Evolutionary conservation across 2,888 invertebrate genomes (phyloP).

Genomic region (Linnaemya tessellans): DNA sequence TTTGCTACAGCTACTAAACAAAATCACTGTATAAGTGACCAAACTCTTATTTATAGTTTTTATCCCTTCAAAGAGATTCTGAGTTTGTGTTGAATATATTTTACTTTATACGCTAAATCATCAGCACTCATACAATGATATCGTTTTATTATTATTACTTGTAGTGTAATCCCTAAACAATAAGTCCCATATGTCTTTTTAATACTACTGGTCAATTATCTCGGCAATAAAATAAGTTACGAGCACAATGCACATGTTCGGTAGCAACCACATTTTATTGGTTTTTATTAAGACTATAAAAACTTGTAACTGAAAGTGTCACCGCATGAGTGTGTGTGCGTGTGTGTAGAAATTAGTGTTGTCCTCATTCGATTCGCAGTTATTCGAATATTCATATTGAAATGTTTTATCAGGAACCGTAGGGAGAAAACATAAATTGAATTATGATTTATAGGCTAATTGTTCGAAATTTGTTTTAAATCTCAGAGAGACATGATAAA

Average conservation of each 20-base stretch:
- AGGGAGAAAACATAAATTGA: no score
- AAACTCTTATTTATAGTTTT: slow-evolving; percentile 6
- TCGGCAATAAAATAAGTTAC: slow-evolving; percentile 70
- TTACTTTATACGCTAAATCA: slow-evolving; percentile 51
- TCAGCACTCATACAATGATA: slow-evolving; percentile 23
- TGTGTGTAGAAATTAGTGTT: background rate
- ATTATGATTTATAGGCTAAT: no score
- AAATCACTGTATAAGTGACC: slow-evolving; percentile 9
- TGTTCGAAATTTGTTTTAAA: no score
- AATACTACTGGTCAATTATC: slow-evolving; percentile 71
- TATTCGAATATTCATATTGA: no score
- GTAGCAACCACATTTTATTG: slow-evolving; percentile 69
- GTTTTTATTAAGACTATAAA: slow-evolving; percentile 69
- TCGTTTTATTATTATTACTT: slow-evolving; percentile 41
- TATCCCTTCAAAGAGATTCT: background rate
- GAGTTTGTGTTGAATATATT: slow-evolving; percentile 5
- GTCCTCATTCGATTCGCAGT: no score
- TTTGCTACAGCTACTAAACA: background rate
- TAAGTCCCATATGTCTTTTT: slow-evolving; percentile 71
- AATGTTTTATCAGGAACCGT: no score
- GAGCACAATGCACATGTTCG: slow-evolving; percentile 57
- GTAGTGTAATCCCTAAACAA: slow-evolving; percentile 60
- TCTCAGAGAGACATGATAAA: no score
- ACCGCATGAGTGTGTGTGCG: background rate
- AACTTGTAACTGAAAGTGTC: background rate